phyloP scores from a whole-genome alignment of 2,113 vertebrate genomes.

The Syrmaticus mikado region DNA sequence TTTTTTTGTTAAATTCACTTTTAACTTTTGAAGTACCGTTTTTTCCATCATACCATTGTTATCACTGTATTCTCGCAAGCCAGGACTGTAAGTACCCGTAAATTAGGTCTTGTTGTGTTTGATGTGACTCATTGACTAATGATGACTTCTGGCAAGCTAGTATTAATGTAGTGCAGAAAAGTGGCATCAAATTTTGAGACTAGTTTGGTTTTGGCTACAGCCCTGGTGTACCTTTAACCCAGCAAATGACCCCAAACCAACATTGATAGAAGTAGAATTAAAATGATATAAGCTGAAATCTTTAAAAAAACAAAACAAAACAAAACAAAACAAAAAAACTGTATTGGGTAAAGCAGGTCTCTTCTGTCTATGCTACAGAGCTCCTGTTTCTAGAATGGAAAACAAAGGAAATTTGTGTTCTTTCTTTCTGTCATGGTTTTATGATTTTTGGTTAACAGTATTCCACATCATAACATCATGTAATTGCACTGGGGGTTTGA shows the following conservation, averaged over 20 bases:
- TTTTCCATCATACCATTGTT: neutral
- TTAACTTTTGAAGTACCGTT: constrained; percentile 35
- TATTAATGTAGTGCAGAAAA: constrained; percentile 51
- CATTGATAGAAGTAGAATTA: neutral
- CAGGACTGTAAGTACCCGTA: neutral
- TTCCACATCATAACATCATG: too few species aligned
- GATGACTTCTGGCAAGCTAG: neutral
- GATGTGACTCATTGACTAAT: constrained; percentile 47
- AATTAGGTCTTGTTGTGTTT: constrained; percentile 47
- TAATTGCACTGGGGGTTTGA: too few species aligned
- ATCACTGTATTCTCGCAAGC: neutral
- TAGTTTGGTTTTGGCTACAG: constrained; percentile 27
- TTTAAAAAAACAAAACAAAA: too few species aligned
- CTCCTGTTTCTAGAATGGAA: neutral
- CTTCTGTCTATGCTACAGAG: neutral
- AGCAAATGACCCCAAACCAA: neutral
- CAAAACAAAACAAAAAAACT: neutral
- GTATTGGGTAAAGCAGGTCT: neutral
- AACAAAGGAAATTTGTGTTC: neutral
- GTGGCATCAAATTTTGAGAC: constrained; percentile 1
- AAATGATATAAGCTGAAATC: neutral
- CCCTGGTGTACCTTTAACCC: neutral
- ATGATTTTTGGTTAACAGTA: too few species aligned
- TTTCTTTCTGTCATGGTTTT: too few species aligned
- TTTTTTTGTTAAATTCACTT: constrained; percentile 17